A percentile compares a stretch with the other conserved stretches of the same genome.
Conservation (phyloP, 2,888 invertebrate genomes). For the Pseudanteris insignis region DNA sequence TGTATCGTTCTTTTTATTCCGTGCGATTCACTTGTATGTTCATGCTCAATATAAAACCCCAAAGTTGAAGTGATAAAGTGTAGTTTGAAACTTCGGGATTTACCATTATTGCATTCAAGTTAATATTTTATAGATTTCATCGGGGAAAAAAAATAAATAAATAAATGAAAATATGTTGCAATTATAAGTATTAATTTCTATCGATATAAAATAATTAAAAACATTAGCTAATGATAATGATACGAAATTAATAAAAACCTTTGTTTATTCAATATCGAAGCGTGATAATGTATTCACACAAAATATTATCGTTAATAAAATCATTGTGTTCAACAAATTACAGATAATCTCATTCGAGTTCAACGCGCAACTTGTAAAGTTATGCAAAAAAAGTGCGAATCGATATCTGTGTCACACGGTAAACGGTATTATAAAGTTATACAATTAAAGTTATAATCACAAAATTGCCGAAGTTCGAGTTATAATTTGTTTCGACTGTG, state of each 20-base stretch:
- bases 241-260: too few relatives aligned
- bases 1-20: slow-evolving; percentile 2
- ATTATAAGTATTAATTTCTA: too few relatives aligned
- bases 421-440: slow-evolving; percentile 3
- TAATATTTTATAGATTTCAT: slow-evolving; percentile 11
- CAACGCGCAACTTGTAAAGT: too few relatives aligned
- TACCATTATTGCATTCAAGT: slow-evolving; percentile 7
- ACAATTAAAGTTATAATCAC: slow-evolving; percentile 3
- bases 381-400: background rate
- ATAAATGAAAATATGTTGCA: too few relatives aligned
- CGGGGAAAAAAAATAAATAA: too few relatives aligned
- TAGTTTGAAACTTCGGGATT: slow-evolving; percentile 18
- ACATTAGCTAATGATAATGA: too few relatives aligned
- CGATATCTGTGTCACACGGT: background rate
- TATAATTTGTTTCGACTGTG: slow-evolving; percentile 1
- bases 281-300: too few relatives aligned
- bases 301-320: too few relatives aligned
- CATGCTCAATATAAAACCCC: slow-evolving; percentile 1
- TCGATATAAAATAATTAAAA: too few relatives aligned
- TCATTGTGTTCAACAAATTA: too few relatives aligned
- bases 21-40: slow-evolving; percentile 2
- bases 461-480: background rate
- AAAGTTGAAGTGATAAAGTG: slow-evolving; percentile 13
- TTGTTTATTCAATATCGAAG: too few relatives aligned
- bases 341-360: too few relatives aligned